Percentiles rank a stretch among this genome's conserved stretches.
Evolutionary conservation across 2,113 vertebrate genomes (phyloP).

Genomic region (Erythrocebus patas): DNA sequence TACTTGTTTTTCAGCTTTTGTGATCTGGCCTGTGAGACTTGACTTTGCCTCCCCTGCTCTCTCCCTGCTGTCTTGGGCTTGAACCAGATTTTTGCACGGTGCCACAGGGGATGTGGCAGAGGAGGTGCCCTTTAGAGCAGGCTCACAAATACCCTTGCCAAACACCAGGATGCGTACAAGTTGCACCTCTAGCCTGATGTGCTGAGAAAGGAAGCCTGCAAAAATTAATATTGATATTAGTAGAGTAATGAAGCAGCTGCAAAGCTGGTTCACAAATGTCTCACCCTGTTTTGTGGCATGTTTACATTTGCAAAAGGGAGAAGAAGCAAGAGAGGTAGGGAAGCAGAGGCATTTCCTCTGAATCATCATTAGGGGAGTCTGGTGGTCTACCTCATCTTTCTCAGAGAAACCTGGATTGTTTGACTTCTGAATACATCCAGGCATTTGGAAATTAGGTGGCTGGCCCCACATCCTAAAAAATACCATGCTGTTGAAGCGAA

Average conservation of each 20-base stretch:
- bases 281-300: conserved; percentile 10
- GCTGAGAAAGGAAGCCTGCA: conserved; percentile 68
- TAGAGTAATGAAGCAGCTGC: conserved; percentile 53
- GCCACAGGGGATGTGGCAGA: conserved; percentile 47
- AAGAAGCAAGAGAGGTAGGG: not conserved
- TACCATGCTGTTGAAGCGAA: not conserved
- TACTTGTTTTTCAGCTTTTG: conserved; percentile 52
- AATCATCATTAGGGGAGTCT: not conserved
- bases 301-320: conserved; percentile 48
- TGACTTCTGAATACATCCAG: not conserved
- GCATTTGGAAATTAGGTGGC: not conserved
- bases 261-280: conserved; percentile 62
- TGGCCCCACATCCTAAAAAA: conserved; percentile 20
- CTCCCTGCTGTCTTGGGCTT: conserved; percentile 48
- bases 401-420: not conserved
- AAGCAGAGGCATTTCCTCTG: not conserved
- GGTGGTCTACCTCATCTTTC: not conserved
- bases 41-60: conserved; percentile 8
- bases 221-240: conserved; percentile 73
- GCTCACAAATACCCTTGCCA: conserved; percentile 54
- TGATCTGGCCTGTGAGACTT: conserved; percentile 28
- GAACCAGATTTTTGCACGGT: conserved; percentile 28
- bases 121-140: conserved; percentile 8
- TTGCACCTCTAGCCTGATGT: conserved; percentile 45
- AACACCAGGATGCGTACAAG: conserved; percentile 59